Evolutionary conservation across 2,113 vertebrate species (phyloP).

Genomic region (Dissostichus mawsoni): DNA sequence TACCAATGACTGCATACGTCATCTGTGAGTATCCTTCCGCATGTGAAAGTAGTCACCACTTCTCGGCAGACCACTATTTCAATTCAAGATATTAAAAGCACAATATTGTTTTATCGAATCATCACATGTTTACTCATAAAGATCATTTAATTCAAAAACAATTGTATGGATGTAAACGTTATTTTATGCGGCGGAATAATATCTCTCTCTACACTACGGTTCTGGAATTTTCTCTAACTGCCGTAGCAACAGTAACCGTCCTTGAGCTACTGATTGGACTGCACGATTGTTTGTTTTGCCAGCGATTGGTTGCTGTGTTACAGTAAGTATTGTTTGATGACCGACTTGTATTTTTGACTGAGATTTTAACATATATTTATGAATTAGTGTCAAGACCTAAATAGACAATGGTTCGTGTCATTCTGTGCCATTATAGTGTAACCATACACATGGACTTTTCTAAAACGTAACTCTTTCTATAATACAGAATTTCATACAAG

Average conservation of each 20-base stretch:
- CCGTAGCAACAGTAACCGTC: constrained; percentile 46
- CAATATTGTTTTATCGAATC: accelerated
- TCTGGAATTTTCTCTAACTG: constrained; percentile 75
- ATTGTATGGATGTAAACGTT: accelerated
- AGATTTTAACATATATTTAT: background rate
- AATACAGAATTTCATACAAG: background rate
- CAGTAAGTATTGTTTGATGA: constrained; percentile 37
- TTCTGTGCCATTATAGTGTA: background rate
- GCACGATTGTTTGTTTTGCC: constrained; percentile 73
- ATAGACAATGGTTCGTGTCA: background rate
- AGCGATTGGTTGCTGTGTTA: constrained; percentile 69
- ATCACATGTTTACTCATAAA: accelerated
- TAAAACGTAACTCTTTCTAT: background rate
- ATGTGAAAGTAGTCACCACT: constrained; percentile 49
- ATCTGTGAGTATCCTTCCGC: constrained; percentile 55
- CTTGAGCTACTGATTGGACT: constrained; percentile 73
- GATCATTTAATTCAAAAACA: background rate
- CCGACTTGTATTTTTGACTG: background rate
- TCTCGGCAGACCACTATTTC: background rate
- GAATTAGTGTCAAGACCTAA: background rate
- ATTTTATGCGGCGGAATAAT: constrained; percentile 53
- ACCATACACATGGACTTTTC: background rate
- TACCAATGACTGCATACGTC: constrained; percentile 25
- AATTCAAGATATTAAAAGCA: accelerated
- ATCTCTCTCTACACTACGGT: background rate